Base-by-base conservation (phyloP, 92 coral and sea anemone genomes). In the Muricea muricata region DNA sequence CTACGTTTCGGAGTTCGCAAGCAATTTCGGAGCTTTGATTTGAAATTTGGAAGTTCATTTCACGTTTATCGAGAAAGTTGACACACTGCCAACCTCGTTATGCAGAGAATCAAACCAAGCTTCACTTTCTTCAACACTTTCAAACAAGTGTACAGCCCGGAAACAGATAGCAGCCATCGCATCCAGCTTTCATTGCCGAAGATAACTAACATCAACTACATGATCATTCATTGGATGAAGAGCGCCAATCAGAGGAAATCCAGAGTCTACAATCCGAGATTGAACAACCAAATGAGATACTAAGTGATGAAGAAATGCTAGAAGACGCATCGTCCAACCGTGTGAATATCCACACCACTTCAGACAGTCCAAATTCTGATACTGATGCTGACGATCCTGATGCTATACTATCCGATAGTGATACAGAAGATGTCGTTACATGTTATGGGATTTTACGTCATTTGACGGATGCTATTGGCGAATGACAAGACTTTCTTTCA, bases 401-500 rank as follows among this genome's bases (percentile, higher is more conserved):
- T 60, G 1, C 66, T 24, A 24, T 60, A 5, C 7, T 35, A 60
- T 9, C 60, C 23, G 60, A 13, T 10, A 52, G 20, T 52, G 3
- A 3, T 60, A 60, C 35, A 0, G 68, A 21, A 60, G 15, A n/a
- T 17, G 25, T 4, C 1, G 18, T 30, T 25, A 60, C 68, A 30
- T 60, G 68, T 30, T 30, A 60, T 60, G 68, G 68, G 5, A 60
- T 7, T 25, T 21, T 21, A 21, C 68, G 17, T 0, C 33, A 6
- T 21, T 21, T 60, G 68, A 6, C 68, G 4, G 6, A 4, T 25
- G 15, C 20, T 21, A 3, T 3, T 60, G 68, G 33, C 34, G 68
- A 60, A 30, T 60, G 68, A 25, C 68, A 60, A 29, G 68, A 60
- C 25, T 35, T 60, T 33, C 33, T 60, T 30, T 60, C 68, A 60